Conservation (phyloP, 2,888 invertebrate genomes). For the Tholera decimalis region DNA sequence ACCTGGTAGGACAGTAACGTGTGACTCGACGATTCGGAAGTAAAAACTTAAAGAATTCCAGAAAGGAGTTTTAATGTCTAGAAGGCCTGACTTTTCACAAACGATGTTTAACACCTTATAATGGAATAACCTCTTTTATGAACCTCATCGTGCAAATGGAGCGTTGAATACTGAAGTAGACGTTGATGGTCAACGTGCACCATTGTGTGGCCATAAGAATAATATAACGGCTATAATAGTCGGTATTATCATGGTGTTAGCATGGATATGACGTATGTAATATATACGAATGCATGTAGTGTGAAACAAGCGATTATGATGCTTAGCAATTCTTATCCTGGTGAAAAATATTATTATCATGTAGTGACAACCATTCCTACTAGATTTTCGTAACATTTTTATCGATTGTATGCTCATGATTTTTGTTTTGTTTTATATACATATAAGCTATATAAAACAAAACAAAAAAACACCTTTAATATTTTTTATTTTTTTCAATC, state of each 20-base stretch:
- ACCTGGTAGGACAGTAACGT: too few species aligned
- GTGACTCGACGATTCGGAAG: not conserved
- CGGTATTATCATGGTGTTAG: not conserved
- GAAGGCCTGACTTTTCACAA: not conserved
- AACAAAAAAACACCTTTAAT: too few species aligned
- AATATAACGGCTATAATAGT: not conserved
- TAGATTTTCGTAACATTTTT: not conserved
- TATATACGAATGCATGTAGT: not conserved
- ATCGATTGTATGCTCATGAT: too few species aligned
- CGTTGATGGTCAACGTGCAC: conserved; percentile 5
- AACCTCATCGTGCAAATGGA: conserved; percentile 6
- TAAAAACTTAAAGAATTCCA: not conserved
- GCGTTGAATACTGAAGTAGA: not conserved
- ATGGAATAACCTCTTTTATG: conserved; percentile 1
- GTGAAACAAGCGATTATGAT: not conserved
- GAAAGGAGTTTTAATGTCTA: not conserved
- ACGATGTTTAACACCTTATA: not conserved
- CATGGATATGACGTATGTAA: not conserved
- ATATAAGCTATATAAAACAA: too few species aligned
- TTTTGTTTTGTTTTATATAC: too few species aligned
- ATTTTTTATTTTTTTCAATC: too few species aligned
- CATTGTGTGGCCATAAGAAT: conserved; percentile 1
- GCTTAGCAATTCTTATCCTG: not conserved
- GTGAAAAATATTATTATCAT: conserved; percentile 1
- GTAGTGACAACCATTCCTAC: not conserved